Percentiles rank a stretch among this genome's conserved stretches.
phyloP scores from a whole-genome alignment of 2,888 invertebrate species.

The Lumbricus terrestris region DNA sequence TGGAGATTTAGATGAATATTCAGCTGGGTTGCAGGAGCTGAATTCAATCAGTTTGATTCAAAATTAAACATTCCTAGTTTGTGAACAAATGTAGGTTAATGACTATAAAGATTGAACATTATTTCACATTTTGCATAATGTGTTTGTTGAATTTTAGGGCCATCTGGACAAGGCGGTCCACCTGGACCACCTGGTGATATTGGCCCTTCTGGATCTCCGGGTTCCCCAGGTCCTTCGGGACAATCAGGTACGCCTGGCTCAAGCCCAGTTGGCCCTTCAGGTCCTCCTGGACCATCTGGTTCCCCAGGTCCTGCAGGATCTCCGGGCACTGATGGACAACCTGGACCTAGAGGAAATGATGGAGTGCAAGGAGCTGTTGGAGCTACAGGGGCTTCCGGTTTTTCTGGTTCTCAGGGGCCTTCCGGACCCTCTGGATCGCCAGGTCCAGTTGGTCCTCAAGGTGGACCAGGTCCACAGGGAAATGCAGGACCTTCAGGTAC shows the following conservation, averaged over 20 bases:
- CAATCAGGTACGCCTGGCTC: constrained; percentile 33
- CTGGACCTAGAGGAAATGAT: constrained; percentile 21
- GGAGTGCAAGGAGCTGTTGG: neutral
- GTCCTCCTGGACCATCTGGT: constrained; percentile 31
- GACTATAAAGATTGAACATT: neutral
- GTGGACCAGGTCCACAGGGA: constrained; percentile 30
- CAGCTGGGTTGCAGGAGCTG: neutral
- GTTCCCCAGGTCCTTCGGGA: constrained; percentile 26
- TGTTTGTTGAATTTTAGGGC: neutral
- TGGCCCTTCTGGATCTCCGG: constrained; percentile 31
- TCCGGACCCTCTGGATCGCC: constrained; percentile 21
- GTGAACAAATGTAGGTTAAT: neutral
- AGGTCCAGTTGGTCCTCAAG: constrained; percentile 31
- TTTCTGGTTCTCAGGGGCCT: constrained; percentile 19
- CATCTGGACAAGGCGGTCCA: neutral
- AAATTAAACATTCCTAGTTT: neutral
- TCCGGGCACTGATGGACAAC: constrained; percentile 22
- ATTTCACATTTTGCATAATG: neutral
- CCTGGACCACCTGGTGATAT: constrained; percentile 24
- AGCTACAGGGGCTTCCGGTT: neutral
- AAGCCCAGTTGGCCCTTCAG: constrained; percentile 21
- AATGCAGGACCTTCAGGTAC: constrained; percentile 31
- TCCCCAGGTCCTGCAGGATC: constrained; percentile 22
- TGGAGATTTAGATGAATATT: neutral
- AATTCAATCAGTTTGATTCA: neutral